phyloP scores from a whole-genome alignment of 2,888 invertebrate genomes.

The Allolobophora icterica region DNA sequence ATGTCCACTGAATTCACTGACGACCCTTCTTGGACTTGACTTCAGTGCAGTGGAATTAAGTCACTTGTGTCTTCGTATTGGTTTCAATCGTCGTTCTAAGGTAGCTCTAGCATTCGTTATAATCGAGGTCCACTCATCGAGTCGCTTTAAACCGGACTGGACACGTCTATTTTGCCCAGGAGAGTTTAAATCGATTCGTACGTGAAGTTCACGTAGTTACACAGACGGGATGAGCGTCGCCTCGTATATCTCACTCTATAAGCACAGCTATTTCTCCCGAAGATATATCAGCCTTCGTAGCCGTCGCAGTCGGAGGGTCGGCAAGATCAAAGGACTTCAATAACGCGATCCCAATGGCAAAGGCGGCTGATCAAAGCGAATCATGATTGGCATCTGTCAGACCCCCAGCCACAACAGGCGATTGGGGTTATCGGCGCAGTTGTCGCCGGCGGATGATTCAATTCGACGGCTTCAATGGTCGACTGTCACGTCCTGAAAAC shows the following conservation, averaged over 20 bases:
- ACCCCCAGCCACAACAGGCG: background rate
- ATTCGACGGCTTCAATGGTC: background rate
- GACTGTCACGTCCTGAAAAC: background rate
- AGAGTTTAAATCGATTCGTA: background rate
- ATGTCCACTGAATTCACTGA: too few relatives aligned
- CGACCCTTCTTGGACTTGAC: too few relatives aligned
- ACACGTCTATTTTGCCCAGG: background rate
- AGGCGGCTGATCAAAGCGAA: background rate
- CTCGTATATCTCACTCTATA: background rate
- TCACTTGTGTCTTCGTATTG: too few relatives aligned
- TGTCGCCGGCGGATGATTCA: slow-evolving; percentile 20
- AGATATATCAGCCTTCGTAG: background rate
- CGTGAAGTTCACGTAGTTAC: too few relatives aligned
- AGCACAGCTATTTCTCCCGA: background rate
- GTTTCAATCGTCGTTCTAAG: too few relatives aligned
- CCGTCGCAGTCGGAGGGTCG: background rate
- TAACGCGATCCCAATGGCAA: slow-evolving; percentile 18
- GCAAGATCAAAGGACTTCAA: slow-evolving; percentile 13
- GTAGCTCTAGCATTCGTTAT: background rate
- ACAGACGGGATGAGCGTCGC: too few relatives aligned
- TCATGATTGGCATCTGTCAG: background rate
- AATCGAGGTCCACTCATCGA: background rate
- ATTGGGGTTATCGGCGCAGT: background rate
- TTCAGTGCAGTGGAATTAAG: too few relatives aligned
- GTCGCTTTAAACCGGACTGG: background rate